Evolutionary conservation across 1,140 invertebrate species (phyloP).

Genomic region (Euglossa dilemma): DNA sequence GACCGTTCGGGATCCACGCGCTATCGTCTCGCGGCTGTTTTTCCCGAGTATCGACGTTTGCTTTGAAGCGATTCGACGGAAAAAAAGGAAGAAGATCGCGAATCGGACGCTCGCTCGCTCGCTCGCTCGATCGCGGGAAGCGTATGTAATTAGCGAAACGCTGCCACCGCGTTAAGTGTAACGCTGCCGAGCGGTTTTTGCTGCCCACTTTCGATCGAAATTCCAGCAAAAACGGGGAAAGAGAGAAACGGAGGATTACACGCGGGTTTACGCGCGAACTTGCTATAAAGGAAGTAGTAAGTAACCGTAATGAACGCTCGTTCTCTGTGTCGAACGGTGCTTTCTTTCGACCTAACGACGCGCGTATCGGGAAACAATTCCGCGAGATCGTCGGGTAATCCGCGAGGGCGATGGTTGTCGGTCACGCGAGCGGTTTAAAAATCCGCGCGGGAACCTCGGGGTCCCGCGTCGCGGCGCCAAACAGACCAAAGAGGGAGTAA

Average conservation of each 20-base stretch:
- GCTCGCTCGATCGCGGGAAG: too few relatives aligned
- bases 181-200: not conserved
- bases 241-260: not conserved
- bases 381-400: not conserved
- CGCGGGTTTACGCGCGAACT: slow-evolving; percentile 1
- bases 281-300: slow-evolving; percentile 7
- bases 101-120: not conserved
- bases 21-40: not conserved
- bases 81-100: not conserved
- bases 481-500: too few relatives aligned
- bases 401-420: not conserved
- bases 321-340: not conserved
- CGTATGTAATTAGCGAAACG: slow-evolving; percentile 21
- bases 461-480: too few relatives aligned
- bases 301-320: slow-evolving; percentile 26
- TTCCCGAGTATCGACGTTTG: not conserved
- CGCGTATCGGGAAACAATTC: slow-evolving; percentile 6
- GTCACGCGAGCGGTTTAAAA: slow-evolving; percentile 10
- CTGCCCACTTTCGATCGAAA: not conserved
- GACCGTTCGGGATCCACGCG: slow-evolving; percentile 17
- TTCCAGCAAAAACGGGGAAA: not conserved
- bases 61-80: not conserved
- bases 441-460: not conserved
- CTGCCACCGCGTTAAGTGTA: not conserved
- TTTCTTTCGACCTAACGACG: slow-evolving; percentile 2